Evolutionary conservation across 2,113 vertebrate genomes (phyloP), one percentile per base, ranked within the genome.

Genomic region (Myanophis thanlyinensis): DNA sequence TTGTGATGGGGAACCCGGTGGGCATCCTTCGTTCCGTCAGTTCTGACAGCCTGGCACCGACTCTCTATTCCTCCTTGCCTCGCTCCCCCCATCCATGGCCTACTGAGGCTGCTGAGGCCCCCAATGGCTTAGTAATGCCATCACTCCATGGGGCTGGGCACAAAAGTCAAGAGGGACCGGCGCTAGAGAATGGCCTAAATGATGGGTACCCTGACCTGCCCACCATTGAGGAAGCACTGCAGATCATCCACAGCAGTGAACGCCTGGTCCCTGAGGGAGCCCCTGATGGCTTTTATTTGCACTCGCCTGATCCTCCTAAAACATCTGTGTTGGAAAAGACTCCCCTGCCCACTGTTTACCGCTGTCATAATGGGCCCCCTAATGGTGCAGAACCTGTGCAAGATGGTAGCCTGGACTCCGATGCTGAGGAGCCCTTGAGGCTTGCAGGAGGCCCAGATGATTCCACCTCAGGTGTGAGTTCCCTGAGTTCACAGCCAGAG

Each of bases 1-100:
- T 99, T 18, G 98, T 99, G 93, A 99, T 99, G 98, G 98, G 98
- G 47, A 98, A 99, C 95, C 98, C 98, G 2, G 98, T 98, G n/a
- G 95, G 97, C 48, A 93, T 97, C 0, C 95, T 97, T 10, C 98
- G 98, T 87, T 99, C 98, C 0, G 96, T 98, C 95, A 99, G 98
- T 95, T 99, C 98, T 0, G 98, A 99, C 96, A 98, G 98, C 93
- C 97, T 99, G 90, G 86, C 87, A 6, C 89, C 95, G 0, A 94
- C 97, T 51, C 97, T 94, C 88, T 94, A 95, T 13, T 93, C 96
- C 11, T 96, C 97, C 18, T 96, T 97, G 87, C 97, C 97, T 73
- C 91, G 90, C 22, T 87, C 85, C 15, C 40, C 91, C 5, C 89
- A 84, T 3, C 52, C 92, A 10, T 93, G 95, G 22, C 46, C 92